Evolutionary conservation across 2,113 vertebrate genomes (phyloP), one percentile per base, ranked within the genome.

Genomic region (Petrocephalus microphthalmus): DNA sequence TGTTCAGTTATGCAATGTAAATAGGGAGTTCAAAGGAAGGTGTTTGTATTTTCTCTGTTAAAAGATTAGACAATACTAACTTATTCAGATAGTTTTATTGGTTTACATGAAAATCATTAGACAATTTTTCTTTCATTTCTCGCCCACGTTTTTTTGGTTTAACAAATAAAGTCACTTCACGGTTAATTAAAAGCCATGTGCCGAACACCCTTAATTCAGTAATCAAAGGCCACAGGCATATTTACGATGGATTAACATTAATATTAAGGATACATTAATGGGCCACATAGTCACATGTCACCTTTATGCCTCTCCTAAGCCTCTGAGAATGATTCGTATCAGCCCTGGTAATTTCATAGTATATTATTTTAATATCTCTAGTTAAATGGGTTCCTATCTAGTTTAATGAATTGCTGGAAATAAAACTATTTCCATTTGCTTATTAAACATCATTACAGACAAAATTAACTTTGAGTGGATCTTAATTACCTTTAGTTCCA

Each of bases 401-500:
- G 94, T 93, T 85, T 85, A 96, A 96, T 96, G 95, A 96, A 96
- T 85, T 85, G 84, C 51, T 85, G 52, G 84, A 85, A 85, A 85
- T 85, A 85, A 85, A 85, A 85, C 52, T 85, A 85, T 85, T 85
- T 85, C 96, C 95, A 97, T 95, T 97, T 96, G 95, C 95, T 96
- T 96, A 94, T 96, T 95, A 96, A 96, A 97, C 95, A 95, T 95
- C 95, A 96, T 96, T 96, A 96, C 94, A 94, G 94, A 96, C 95
- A 95, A 97, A 96, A 96, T 97, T 97, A 97, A 96, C 94, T 96
- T 94, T 94, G 94, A 94, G 96, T 95, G 95, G 94, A 94, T 96
- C 95, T 95, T 97, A 97, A 98, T 97, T 97, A 96, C 96, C 95
- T 96, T 97, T 96, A 96, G 96, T 97, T 97, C 95, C 96, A 95